Evolutionary conservation across 92 coral and sea anemone species (phyloP).

Genomic region (Ricordea florida): DNA sequence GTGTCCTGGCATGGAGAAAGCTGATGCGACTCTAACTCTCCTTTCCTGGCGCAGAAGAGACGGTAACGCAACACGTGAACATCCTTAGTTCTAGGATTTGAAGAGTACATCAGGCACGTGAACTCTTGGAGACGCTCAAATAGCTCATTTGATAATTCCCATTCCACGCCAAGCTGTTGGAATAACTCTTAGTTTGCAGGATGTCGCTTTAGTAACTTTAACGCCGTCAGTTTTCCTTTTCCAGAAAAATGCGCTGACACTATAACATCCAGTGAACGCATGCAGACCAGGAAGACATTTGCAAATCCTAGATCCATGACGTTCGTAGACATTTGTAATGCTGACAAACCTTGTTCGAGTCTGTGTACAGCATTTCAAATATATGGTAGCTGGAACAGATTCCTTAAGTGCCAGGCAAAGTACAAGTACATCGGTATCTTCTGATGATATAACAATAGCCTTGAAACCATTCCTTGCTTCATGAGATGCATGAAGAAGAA

Average conservation of each 20-base stretch:
- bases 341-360: neutral
- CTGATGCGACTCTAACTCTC: slow-evolving; percentile 31
- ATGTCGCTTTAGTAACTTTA: slow-evolving; percentile 12
- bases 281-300: neutral
- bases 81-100: slow-evolving; percentile 21
- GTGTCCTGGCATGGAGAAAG: slow-evolving; percentile 40
- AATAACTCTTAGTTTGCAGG: slow-evolving; percentile 4
- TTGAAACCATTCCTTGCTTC: slow-evolving; percentile 35
- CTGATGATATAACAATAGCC: slow-evolving; percentile 41
- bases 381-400: neutral
- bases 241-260: slow-evolving; percentile 47
- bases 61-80: slow-evolving; percentile 16
- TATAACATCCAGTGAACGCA: slow-evolving; percentile 47
- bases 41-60: slow-evolving; percentile 39
- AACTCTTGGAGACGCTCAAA: slow-evolving; percentile 24
- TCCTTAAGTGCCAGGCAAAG: slow-evolving; percentile 33
- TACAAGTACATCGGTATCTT: slow-evolving; percentile 65
- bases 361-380: neutral
- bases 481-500: slow-evolving; percentile 36
- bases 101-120: slow-evolving; percentile 26
- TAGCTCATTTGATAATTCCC: slow-evolving; percentile 15
- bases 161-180: slow-evolving; percentile 26
- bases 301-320: neutral
- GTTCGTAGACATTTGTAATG: neutral
- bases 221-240: slow-evolving; percentile 29